These are phyloP conservation scores for Cryptocephalus moraei DNA, from an alignment of 2,888 invertebrate species.

Conservation along the genomic window DNA sequence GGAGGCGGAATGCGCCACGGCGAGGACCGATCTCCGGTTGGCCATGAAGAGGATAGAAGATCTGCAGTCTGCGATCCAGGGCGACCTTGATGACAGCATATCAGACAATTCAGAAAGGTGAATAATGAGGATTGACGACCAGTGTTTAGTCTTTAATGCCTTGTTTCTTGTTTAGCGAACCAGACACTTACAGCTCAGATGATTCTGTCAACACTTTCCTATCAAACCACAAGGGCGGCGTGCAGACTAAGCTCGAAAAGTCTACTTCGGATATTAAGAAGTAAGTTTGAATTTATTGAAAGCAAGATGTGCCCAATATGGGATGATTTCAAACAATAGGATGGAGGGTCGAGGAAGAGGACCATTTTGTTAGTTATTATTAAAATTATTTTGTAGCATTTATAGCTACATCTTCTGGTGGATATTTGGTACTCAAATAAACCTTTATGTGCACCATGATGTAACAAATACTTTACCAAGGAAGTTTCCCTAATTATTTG, in stretches of 20 bases:
- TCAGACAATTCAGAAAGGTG: conserved; percentile 60
- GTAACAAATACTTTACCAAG: too few species aligned
- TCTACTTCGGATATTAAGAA: conserved; percentile 17
- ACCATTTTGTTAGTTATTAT: too few species aligned
- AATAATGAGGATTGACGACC: conserved; percentile 4
- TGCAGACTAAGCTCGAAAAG: conserved; percentile 8
- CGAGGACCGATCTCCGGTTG: conserved; percentile 72
- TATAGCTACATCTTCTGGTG: too few species aligned
- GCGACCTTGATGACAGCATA: conserved; percentile 60
- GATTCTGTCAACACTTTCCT: conserved; percentile 55
- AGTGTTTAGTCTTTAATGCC: neutral
- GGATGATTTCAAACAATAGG: too few species aligned
- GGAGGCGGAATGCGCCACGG: conserved; percentile 59
- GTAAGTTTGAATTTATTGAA: conserved; percentile 9
- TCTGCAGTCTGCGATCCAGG: conserved; percentile 86
- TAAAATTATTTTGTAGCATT: too few species aligned
- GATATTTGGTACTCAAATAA: too few species aligned
- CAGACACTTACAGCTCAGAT: conserved; percentile 56
- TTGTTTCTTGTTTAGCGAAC: conserved; percentile 39
- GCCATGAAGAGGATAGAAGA: conserved; percentile 86
- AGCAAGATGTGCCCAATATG: too few species aligned
- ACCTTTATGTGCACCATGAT: too few species aligned
- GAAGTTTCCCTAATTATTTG: too few species aligned
- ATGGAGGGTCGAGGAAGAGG: too few species aligned
- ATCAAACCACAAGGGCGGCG: conserved; percentile 44